These are phyloP conservation scores for Chaenocephalus aceratus DNA, from an alignment of 2,113 vertebrate species.

Conservation along the genomic window DNA sequence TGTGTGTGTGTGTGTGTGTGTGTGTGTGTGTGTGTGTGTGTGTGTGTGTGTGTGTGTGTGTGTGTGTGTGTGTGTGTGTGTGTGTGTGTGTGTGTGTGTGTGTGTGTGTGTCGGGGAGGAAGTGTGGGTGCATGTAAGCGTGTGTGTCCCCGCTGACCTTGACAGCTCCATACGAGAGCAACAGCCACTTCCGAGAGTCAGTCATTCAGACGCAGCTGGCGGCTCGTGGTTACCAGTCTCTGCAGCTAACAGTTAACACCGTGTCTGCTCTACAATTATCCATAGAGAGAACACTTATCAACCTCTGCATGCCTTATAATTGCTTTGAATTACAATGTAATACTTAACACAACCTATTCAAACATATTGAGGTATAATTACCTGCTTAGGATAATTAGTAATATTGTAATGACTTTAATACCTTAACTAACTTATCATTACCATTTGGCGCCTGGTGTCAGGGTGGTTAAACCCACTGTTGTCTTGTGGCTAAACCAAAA, in stretches of 20 bases:
- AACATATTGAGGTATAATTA: slow-evolving; percentile 52
- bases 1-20: slow-evolving; percentile 27
- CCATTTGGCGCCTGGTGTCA: slow-evolving; percentile 11
- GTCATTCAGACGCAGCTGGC: slow-evolving; percentile 73
- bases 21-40: slow-evolving; percentile 30
- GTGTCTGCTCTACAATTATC: slow-evolving; percentile 68
- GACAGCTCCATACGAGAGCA: slow-evolving; percentile 73
- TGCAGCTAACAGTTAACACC: slow-evolving; percentile 64
- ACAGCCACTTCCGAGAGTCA: slow-evolving; percentile 67
- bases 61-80: slow-evolving; percentile 21
- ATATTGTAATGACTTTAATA: slow-evolving; percentile 42
- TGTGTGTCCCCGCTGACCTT: slow-evolving; percentile 80
- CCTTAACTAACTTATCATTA: slow-evolving; percentile 29
- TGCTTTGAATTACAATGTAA: slow-evolving; percentile 28
- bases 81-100: slow-evolving; percentile 22
- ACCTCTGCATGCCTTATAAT: slow-evolving; percentile 51
- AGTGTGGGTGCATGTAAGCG: slow-evolving; percentile 16
- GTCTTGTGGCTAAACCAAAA: slow-evolving; percentile 8
- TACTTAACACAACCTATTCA: slow-evolving; percentile 50
- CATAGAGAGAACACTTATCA: slow-evolving; percentile 54
- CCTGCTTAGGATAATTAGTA: slow-evolving; percentile 43
- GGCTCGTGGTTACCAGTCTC: slow-evolving; percentile 59
- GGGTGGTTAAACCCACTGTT: background rate
- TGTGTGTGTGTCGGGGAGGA: slow-evolving; percentile 31
- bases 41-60: background rate